Conservation (phyloP, 2,888 invertebrate genomes). For the Macroteleia sp. region DNA sequence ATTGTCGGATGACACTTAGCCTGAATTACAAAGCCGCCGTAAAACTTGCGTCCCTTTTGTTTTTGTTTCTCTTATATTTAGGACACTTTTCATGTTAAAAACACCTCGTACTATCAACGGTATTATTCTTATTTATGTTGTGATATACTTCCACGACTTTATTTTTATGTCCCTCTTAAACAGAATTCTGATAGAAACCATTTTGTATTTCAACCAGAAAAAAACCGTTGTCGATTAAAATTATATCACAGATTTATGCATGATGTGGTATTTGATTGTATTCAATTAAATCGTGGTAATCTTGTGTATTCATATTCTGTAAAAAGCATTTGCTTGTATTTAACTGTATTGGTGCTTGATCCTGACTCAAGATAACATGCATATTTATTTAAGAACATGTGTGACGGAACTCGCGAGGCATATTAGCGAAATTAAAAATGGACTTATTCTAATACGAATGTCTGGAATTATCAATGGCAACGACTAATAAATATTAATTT, state of each 20-base stretch:
- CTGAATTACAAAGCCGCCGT: constrained; percentile 34
- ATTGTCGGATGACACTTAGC: constrained; percentile 48
- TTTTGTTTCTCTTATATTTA: constrained; percentile 29
- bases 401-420: constrained; percentile 5
- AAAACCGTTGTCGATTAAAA: constrained; percentile 1
- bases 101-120: neutral
- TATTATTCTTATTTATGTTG: neutral
- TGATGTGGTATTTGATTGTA: constrained; percentile 13
- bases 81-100: constrained; percentile 24
- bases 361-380: constrained; percentile 2
- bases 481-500: constrained; percentile 40
- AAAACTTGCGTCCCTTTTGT: constrained; percentile 15
- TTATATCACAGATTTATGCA: constrained; percentile 9
- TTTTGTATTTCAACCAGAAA: constrained; percentile 4
- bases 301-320: constrained; percentile 15
- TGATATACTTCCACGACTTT: no score
- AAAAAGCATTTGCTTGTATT: constrained; percentile 38
- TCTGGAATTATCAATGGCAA: constrained; percentile 13
- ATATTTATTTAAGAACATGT: constrained; percentile 14
- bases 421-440: constrained; percentile 5
- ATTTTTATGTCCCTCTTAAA: neutral
- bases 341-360: constrained; percentile 8
- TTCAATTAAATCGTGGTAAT: constrained; percentile 14
- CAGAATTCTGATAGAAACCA: neutral
- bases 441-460: neutral